Percentiles rank a stretch among this genome's conserved stretches.
Conservation (phyloP, 2,888 invertebrate species). For the Polia nebulosa region DNA sequence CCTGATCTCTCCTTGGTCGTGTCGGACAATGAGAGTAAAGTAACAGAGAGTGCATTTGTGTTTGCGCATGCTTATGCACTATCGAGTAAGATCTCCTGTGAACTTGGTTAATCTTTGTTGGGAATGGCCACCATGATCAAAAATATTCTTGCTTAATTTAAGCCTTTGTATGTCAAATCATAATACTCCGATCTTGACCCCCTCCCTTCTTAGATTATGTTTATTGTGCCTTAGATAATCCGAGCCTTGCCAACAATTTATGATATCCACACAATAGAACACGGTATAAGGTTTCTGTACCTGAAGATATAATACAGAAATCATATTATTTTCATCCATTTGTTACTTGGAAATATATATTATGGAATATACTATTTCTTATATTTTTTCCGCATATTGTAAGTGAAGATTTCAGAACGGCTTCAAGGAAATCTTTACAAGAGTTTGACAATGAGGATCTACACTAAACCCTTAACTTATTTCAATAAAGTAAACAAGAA, state of each 20-base stretch:
- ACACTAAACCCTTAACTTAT: too few species aligned
- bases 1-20: too few species aligned
- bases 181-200: neutral
- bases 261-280: slow-evolving; percentile 4
- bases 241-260: neutral
- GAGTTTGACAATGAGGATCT: neutral
- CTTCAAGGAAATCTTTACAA: neutral
- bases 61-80: too few species aligned
- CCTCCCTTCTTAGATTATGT: neutral
- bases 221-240: slow-evolving; percentile 5
- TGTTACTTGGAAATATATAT: neutral
- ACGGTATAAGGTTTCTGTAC: neutral
- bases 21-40: too few species aligned
- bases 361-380: neutral
- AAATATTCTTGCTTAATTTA: slow-evolving; percentile 22
- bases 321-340: neutral
- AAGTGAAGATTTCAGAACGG: neutral
- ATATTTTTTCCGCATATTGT: neutral
- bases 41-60: too few species aligned
- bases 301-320: neutral
- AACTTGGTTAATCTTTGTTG: too few species aligned
- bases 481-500: too few species aligned
- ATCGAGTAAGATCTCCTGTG: too few species aligned
- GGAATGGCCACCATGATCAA: too few species aligned
- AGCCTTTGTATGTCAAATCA: slow-evolving; percentile 1